phyloP scores from a whole-genome alignment of 2,113 vertebrate species.

The Tragulus kanchil region DNA sequence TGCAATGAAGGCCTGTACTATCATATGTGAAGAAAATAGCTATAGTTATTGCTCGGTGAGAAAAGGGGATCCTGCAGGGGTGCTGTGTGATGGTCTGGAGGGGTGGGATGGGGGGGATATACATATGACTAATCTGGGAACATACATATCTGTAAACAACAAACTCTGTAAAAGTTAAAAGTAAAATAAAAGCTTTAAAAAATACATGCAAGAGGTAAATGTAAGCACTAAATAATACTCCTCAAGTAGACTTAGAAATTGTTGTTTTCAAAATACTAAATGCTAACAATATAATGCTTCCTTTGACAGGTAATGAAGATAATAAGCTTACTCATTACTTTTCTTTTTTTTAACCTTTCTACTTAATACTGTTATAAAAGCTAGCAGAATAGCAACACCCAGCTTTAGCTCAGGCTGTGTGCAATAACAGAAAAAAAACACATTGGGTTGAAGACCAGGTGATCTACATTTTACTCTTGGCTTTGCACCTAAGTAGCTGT shows the following conservation, averaged over 20 bases:
- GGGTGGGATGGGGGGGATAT: too few species aligned
- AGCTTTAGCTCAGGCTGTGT: neutral
- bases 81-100: too few species aligned
- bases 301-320: neutral
- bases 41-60: too few species aligned
- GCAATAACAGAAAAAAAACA: neutral
- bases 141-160: too few species aligned
- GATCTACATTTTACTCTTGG: slow-evolving; percentile 25
- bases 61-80: too few species aligned
- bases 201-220: neutral
- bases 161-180: too few species aligned
- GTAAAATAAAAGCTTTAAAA: neutral
- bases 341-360: neutral
- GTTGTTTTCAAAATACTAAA: slow-evolving; percentile 53
- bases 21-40: too few species aligned
- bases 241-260: neutral
- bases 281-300: slow-evolving; percentile 2
- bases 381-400: neutral
- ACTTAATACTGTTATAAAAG: neutral
- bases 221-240: slow-evolving; percentile 15
- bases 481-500: neutral
- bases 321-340: neutral
- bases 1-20: too few species aligned
- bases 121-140: too few species aligned
- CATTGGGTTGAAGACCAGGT: neutral